These are phyloP conservation scores for Lepas anatifera DNA, from an alignment of 2,888 invertebrate species.

Conservation along the genomic window DNA sequence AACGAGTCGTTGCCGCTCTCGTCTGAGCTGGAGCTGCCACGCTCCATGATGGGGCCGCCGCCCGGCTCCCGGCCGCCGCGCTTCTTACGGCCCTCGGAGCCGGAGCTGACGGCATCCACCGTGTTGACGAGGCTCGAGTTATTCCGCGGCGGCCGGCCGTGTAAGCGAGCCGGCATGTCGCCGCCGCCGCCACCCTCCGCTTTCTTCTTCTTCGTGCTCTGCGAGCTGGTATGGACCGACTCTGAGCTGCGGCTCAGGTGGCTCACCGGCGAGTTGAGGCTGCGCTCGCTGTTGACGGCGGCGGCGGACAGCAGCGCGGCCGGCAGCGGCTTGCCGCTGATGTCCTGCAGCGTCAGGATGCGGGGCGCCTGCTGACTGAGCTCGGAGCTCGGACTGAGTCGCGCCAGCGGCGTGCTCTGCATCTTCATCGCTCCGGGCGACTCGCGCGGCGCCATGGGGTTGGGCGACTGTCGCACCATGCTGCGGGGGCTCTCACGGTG, in stretches of 20 bases:
- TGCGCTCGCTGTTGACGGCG: slow-evolving; percentile 71
- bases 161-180: slow-evolving; percentile 75
- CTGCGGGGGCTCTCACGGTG: slow-evolving; percentile 44
- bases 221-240: slow-evolving; percentile 31
- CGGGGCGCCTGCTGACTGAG: slow-evolving; percentile 80
- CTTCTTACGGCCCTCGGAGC: slow-evolving; percentile 29
- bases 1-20: slow-evolving; percentile 91
- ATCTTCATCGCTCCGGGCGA: slow-evolving; percentile 39
- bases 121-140: slow-evolving; percentile 85
- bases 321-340: slow-evolving; percentile 82
- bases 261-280: slow-evolving; percentile 80
- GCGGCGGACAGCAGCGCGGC: slow-evolving; percentile 79
- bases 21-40: slow-evolving; percentile 40
- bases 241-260: slow-evolving; percentile 67
- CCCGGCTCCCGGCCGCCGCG: slow-evolving; percentile 3
- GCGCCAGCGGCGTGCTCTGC: slow-evolving; percentile 79
- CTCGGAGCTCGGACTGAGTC: slow-evolving; percentile 83
- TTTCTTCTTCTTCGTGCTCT: slow-evolving; percentile 29
- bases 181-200: slow-evolving; percentile 41
- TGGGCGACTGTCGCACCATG: slow-evolving; percentile 29
- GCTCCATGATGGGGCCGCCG: not conserved
- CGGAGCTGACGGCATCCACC: slow-evolving; percentile 81
- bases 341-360: slow-evolving; percentile 83
- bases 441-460: slow-evolving; percentile 24
- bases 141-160: slow-evolving; percentile 59